These are phyloP conservation scores for Helicoverpa zea DNA, from an alignment of 1,140 invertebrate genomes.

Conservation along the genomic window DNA sequence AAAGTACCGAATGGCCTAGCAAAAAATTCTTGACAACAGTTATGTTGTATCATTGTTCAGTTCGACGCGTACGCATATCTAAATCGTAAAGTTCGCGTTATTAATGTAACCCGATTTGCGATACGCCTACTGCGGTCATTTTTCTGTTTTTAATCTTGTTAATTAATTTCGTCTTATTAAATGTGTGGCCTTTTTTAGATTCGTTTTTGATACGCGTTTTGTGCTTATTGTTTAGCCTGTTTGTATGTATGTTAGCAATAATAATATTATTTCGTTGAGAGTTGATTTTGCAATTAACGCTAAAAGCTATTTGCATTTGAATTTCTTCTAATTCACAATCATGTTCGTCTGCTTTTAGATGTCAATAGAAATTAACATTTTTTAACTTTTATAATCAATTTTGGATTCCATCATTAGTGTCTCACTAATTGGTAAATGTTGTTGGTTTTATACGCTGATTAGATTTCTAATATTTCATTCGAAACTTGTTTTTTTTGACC, in stretches of 20 bases:
- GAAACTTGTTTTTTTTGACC: constrained; percentile 31
- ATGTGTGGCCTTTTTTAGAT: neutral
- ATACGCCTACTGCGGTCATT: constrained; percentile 28
- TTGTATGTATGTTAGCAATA: neutral
- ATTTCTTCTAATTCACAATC: constrained; percentile 6
- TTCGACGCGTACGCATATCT: constrained; percentile 39
- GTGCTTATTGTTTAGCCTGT: neutral
- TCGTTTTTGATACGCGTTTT: neutral
- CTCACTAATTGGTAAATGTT: neutral
- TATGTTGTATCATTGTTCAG: constrained; percentile 46
- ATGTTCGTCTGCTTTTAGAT: neutral
- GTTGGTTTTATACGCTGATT: constrained; percentile 37
- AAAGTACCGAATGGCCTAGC: constrained; percentile 68
- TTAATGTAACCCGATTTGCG: constrained; percentile 19
- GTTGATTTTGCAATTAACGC: too few relatives aligned
- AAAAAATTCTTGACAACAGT: constrained; percentile 58
- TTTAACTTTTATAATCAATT: constrained; percentile 4
- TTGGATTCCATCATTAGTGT: constrained; percentile 2
- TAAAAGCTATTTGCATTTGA: constrained; percentile 8
- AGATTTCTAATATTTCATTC: constrained; percentile 33
- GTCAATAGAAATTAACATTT: neutral
- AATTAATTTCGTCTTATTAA: constrained; percentile 35
- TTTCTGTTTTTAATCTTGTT: constrained; percentile 35
- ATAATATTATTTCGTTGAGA: neutral
- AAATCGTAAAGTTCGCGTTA: constrained; percentile 20